Evolutionary conservation across 2,888 invertebrate genomes (phyloP), one percentile per base, ranked within the genome.

Genomic region (Drosophila atripex): DNA sequence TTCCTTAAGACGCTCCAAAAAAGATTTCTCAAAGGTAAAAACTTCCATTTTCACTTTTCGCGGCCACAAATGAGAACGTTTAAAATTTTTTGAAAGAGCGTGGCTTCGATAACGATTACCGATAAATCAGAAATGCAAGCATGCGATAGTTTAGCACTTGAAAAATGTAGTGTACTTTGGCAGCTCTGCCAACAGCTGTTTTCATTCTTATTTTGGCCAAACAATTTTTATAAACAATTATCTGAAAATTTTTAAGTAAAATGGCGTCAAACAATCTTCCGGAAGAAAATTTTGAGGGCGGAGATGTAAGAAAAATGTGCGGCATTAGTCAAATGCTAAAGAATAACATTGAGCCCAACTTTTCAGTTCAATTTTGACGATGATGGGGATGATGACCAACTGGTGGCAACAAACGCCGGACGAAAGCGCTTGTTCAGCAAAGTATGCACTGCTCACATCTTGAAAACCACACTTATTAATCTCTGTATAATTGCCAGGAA

Each of bases 351-450:
- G 14, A n/a, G 3, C 8, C n/a, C 0, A 0, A 4, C 6, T 39
- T 35, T 49, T 11, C 9, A 73, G 56, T 71, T 65, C 9, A 66
- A 25, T 18, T 92, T 90, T 50, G 92, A 92, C 49, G 92, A 92
- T 47, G 95, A 95, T 79, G 96, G 95, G 47, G 94, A 93, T 63
- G 93, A 94, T 11, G 93, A 95, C 72, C 94, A 95, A 72, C 92
- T 95, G 61, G 95, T 95, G 1, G 93, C 94, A 0, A 94, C 94
- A 35, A 93, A 94, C 11, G 93, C 94, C 1, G 97, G 96, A 4
- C 93, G 96, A 32, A 97, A 97, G 91, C 93, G 97, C 46, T 91
- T 97, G 1, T 98, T 98, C 80, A 97, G 97, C 64, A 98, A 98
- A 25, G 64, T 65, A 11, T 12, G 8, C 30, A 6, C 5, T 12